Conservation (phyloP, 2,888 invertebrate species). For the Cecidostiba fungosa region DNA sequence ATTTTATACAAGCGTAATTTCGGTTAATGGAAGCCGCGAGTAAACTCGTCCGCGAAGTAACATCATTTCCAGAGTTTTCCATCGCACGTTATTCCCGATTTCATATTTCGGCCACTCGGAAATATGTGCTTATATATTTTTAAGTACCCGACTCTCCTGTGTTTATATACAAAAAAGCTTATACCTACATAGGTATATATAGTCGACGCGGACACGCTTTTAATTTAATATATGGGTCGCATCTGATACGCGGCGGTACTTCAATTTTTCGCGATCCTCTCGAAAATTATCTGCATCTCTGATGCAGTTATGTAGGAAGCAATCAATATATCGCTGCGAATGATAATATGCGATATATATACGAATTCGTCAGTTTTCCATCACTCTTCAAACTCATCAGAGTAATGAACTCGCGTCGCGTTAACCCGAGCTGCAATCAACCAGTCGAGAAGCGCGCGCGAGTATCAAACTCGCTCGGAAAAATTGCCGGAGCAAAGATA, state of each 20-base stretch:
- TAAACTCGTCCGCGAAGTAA: neutral
- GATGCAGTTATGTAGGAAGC: neutral
- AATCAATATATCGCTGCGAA: neutral
- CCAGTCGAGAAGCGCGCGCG: neutral
- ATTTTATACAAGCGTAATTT: slow-evolving; percentile 1
- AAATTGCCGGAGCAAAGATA: slow-evolving; percentile 30
- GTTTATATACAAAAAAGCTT: too few relatives aligned
- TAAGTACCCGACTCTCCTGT: too few relatives aligned
- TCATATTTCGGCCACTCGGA: too few relatives aligned
- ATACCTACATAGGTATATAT: too few relatives aligned
- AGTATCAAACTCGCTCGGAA: neutral
- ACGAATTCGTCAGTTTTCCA: neutral
- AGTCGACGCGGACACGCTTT: neutral
- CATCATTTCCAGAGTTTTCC: too few relatives aligned
- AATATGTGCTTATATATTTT: too few relatives aligned
- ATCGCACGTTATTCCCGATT: too few relatives aligned
- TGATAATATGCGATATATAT: too few relatives aligned
- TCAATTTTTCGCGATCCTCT: neutral
- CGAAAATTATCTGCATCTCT: neutral
- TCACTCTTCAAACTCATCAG: slow-evolving; percentile 5
- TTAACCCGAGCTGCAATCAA: neutral
- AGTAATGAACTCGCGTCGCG: slow-evolving; percentile 29
- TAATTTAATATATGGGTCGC: neutral
- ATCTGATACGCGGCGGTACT: neutral
- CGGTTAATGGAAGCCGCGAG: neutral